These are phyloP conservation scores for Rhyacophila evoluta DNA, from an alignment of 2,888 invertebrate genomes.

Conservation along the genomic window DNA sequence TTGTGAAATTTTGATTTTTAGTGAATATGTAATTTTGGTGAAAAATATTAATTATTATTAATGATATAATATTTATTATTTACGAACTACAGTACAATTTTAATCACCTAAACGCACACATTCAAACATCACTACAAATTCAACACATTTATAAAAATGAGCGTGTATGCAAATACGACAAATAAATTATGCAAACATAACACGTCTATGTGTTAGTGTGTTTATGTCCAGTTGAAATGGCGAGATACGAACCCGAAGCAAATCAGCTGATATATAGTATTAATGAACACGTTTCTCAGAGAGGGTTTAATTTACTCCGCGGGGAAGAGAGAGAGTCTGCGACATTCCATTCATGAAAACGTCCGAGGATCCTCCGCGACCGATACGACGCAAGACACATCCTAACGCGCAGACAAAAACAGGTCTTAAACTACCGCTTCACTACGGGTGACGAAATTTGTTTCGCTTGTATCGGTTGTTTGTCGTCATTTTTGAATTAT, in stretches of 20 bases:
- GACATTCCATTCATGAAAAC: conserved; percentile 50
- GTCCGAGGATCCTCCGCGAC: conserved; percentile 14
- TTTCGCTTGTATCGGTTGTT: background rate
- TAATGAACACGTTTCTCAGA: conserved; percentile 42
- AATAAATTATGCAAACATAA: conserved; percentile 1
- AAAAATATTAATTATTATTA: too few relatives aligned
- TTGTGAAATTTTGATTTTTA: too few relatives aligned
- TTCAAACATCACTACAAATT: too few relatives aligned
- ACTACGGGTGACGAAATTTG: background rate
- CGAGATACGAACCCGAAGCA: conserved; percentile 7
- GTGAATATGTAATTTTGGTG: too few relatives aligned
- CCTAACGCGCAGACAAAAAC: conserved; percentile 19
- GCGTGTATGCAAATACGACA: conserved; percentile 10
- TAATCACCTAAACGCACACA: too few relatives aligned
- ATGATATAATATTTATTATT: too few relatives aligned
- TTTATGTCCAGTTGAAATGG: background rate
- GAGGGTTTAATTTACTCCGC: conserved; percentile 7
- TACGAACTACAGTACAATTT: background rate
- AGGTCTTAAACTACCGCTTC: background rate
- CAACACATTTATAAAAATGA: background rate
- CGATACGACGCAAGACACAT: conserved; percentile 25
- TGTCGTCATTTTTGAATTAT: background rate
- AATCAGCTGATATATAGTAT: conserved; percentile 46
- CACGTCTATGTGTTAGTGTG: background rate
- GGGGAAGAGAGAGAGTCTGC: conserved; percentile 2